Base-by-base conservation (phyloP, 2,888 invertebrate species). In the Leistus spinibarbis region DNA sequence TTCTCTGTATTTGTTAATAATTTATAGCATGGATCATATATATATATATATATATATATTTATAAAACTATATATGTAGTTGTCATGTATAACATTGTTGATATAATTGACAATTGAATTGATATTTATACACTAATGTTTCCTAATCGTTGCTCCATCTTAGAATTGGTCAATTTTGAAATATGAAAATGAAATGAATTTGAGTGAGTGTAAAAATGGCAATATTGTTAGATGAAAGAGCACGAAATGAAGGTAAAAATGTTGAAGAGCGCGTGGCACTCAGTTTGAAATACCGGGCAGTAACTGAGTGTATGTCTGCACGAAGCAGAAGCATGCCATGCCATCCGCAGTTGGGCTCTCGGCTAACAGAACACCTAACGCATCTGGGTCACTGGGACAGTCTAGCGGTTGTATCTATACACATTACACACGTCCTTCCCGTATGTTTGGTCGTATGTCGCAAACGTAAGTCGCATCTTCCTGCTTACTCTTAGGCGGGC, bases 321-420 rank as follows among this genome's bases (percentile, higher is more conserved):
- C 22, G 5, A 63, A n/a, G 22, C 63, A 9, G 40, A 22, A n/a
- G n/a, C 68, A 54, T 72, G 63, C 54, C 19, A 27, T 54, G 60
- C 69, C 24, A 57, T 62, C 17, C 53, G 81, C 67, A 80, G 79
- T 77, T 78, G 76, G 80, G 82, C 83, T 85, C 83, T 85, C 85
- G 85, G 85, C 83, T 85, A 85, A 83, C 84, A 82, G 84, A 83
- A 82, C 84, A 82, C 76, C 80, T 10, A 7, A 80, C 23, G 53
- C 80, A 85, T 83, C 82, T 85, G 82, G 85, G 85, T 85, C 84
- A 85, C 84, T 85, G 82, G 85, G 84, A 83, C 84, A 83, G 82
- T 80, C 83, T 84, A 84, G 84, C 85, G 85, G 85, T 84, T 82
- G 83, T 83, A 82, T 81, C 78, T 80, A 79, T 78, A 79, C 79